A percentile compares a stretch with the other conserved stretches of the same genome.
Evolutionary conservation across 2,113 vertebrate species (phyloP).

Genomic region (Campylomormyrus tamandua): DNA sequence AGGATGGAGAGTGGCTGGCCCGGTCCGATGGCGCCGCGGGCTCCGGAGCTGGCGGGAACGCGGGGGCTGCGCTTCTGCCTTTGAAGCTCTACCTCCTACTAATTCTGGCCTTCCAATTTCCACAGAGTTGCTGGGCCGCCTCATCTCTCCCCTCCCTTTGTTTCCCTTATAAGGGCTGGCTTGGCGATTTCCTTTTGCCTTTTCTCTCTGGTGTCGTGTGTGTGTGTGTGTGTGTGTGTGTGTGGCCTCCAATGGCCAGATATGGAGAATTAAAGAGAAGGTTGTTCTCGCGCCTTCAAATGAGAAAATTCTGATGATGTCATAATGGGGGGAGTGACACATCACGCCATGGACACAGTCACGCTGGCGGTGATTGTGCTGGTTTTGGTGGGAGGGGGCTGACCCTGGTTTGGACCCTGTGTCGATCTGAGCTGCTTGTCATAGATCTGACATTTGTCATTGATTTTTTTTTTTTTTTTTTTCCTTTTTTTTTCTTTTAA

Average conservation of each 20-base stretch:
- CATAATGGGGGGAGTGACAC: too few species aligned
- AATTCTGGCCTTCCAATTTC: constrained; percentile 79
- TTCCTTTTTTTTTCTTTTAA: background rate
- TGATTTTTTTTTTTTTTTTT: background rate
- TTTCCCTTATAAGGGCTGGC: constrained; percentile 73
- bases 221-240: constrained; percentile 9
- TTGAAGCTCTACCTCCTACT: constrained; percentile 79
- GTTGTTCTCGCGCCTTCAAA: background rate
- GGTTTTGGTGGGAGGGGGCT: background rate
- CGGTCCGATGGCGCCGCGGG: constrained; percentile 69
- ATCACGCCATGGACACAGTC: background rate
- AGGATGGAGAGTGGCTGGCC: constrained; percentile 54
- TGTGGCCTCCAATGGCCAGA: background rate
- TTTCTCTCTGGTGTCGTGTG: constrained; percentile 45
- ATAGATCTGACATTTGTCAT: background rate
- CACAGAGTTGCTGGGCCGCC: constrained; percentile 64
- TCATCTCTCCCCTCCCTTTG: constrained; percentile 62
- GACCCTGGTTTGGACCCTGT: background rate
- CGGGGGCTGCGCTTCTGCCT: constrained; percentile 70
- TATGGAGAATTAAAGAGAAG: constrained; percentile 4
- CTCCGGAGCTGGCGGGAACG: constrained; percentile 72
- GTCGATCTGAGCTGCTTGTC: background rate
- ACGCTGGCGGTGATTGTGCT: background rate
- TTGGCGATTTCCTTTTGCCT: constrained; percentile 66
- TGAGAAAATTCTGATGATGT: background rate